These are phyloP conservation scores for Junonia oenone DNA, from an alignment of 2,888 invertebrate genomes.

Conservation along the genomic window DNA sequence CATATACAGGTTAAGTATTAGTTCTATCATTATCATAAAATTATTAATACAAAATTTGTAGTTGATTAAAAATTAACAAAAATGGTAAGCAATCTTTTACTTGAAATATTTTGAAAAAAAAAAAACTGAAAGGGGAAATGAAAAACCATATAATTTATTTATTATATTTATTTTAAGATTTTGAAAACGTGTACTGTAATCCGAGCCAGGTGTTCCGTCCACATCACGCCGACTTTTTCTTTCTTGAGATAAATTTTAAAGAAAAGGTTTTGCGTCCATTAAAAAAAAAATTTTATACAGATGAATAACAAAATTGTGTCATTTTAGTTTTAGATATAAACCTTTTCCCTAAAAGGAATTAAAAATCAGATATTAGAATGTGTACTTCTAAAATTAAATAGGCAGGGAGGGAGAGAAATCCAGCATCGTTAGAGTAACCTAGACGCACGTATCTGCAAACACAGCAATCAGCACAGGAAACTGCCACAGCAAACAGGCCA, in stretches of 20 bases:
- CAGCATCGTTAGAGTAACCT: conserved; percentile 55
- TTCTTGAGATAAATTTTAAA: conserved; percentile 27
- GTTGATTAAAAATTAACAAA: too few relatives aligned
- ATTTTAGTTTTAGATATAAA: not conserved
- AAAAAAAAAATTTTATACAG: not conserved
- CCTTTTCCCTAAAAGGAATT: conserved; percentile 7
- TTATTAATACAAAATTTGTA: too few relatives aligned
- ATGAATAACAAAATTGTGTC: not conserved
- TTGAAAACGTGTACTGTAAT: conserved; percentile 1
- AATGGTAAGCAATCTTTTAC: too few relatives aligned
- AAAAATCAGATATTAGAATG: conserved; percentile 5
- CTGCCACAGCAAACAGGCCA: conserved; percentile 78
- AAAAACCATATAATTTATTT: not conserved
- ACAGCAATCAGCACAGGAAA: conserved; percentile 73
- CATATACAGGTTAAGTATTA: too few relatives aligned
- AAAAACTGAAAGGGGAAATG: too few relatives aligned
- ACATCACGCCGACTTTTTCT: conserved; percentile 32
- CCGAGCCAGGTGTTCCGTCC: conserved; percentile 9
- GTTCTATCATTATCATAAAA: too few relatives aligned
- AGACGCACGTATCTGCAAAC: conserved; percentile 69
- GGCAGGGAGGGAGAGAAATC: conserved; percentile 51
- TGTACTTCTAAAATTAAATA: conserved; percentile 26
- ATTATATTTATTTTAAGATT: conserved; percentile 22
- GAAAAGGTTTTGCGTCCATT: conserved; percentile 21
- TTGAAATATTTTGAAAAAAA: too few relatives aligned